Evolutionary conservation across 2,113 vertebrate species (phyloP), one percentile per base, ranked within the genome.

Genomic region (Bucco capensis): DNA sequence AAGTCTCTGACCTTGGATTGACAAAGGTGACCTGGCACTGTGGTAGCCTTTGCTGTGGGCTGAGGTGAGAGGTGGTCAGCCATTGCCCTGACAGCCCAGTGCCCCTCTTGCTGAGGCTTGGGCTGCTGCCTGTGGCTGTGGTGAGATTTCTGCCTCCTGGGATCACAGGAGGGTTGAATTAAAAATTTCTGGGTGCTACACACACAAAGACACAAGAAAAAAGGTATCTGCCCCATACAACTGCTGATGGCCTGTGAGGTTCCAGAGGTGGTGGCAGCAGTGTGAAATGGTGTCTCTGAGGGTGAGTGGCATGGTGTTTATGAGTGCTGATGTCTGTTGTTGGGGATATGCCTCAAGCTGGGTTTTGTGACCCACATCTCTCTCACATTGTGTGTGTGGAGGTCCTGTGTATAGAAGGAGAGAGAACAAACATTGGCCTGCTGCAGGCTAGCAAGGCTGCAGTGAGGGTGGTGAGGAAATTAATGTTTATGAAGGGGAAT

Each of bases 231-330:
- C 8, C 17, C 18, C 7, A n/a, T 4, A 5, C 19, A 14, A 4
- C 22, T 27, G 38, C 33, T 64, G 5, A 7, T 1, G 9, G 18
- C 3, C 5, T 38, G 14, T 10, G 15, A 65, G 24, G 1, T 13
- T 35, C 5, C 11, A 16, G 49, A 51, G 8, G 19, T 38, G 6
- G 14, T 65, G 10, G 17, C 50, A 37, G n/a, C 70, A n/a, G 6
- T 42, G 17, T 53, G 31, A 57, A 70, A 50, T 14, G 4, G 9
- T 3, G 0, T 53, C 4, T 3, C 17, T 3, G 3, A 1, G 10
- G 12, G 18, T 44, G 24, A 40, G 6, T 10, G 8, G 9, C 9
- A 1, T 53, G 61, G 17, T 53, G 37, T 4, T 28, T 9, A 12
- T 57, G 37, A 6, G 9, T 75, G 38, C 28, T 66, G 58, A 22